Base-by-base conservation (phyloP, 2,888 invertebrate genomes). In the Pediacus dermestoides region DNA sequence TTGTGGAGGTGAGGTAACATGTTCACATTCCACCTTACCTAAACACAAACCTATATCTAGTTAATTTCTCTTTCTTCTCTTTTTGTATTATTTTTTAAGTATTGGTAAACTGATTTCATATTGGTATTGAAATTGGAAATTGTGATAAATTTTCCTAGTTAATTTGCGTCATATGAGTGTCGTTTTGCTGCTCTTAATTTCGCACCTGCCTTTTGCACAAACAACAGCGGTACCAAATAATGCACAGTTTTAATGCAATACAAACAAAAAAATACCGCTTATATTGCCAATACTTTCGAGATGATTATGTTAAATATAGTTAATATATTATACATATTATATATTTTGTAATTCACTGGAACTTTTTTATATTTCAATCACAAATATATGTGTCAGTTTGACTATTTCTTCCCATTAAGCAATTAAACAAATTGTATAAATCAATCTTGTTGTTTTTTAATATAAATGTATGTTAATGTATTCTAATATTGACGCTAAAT, bases 381-480 rank as follows among this genome's bases (percentile, higher is more conserved):
- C 59, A 56, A 57, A 55, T 60, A 58, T 58, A 54, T 61, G 56
- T 60, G 60, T 60, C 59, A 52, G 58, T 58, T n/a, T 60, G 55
- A 58, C 50, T 54, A 49, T 59, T 59, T 55, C 58, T 63, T 62
- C 61, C 59, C 57, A 55, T 56, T 59, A 56, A 60, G 54, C 57
- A 59, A 60, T 46, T 45, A 32, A 34, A 23, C 23, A 55, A 61
- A 53, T 62, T 63, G 62, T 63, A 63, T 60, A 63, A 63, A 64
- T 60, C 60, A 58, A 63, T 61, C 64, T 64, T 64, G 63, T 63
- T 66, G 62, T 63, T 66, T 66, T 62, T 66, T 64, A 64, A 63
- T 63, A 64, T 64, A 62, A 63, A 64, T 64, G 66, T 64, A 64
- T 63, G 62, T 66, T 64, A 64, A 60, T 64, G 64, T 66, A 66